phyloP scores from a whole-genome alignment of 2,113 vertebrate genomes.

The Salminus brasiliensis region DNA sequence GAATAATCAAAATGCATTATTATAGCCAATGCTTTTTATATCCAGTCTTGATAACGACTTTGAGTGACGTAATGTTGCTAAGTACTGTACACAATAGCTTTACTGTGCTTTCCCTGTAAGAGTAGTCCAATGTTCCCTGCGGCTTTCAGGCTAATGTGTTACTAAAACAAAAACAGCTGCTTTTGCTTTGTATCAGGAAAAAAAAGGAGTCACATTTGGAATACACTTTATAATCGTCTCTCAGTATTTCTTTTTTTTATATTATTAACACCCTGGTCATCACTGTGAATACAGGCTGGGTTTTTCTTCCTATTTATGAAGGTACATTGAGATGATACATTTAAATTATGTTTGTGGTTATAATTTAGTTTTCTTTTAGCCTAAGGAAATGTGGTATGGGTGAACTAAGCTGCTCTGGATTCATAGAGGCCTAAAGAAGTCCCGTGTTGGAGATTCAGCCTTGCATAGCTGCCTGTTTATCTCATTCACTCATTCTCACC shows the following conservation, averaged over 20 bases:
- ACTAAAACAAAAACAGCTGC: slow-evolving; percentile 68
- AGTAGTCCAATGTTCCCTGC: slow-evolving; percentile 65
- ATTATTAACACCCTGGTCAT: slow-evolving; percentile 76
- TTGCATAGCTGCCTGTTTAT: slow-evolving; percentile 20
- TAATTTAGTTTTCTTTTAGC: slow-evolving; percentile 43
- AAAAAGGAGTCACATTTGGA: slow-evolving; percentile 71
- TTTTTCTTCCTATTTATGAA: slow-evolving; percentile 77
- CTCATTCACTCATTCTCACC: not conserved
- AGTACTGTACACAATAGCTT: slow-evolving; percentile 85
- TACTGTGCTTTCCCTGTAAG: slow-evolving; percentile 68
- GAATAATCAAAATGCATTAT: slow-evolving; percentile 45
- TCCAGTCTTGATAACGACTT: slow-evolving; percentile 72
- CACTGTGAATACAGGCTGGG: slow-evolving; percentile 81
- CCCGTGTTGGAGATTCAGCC: slow-evolving; percentile 69
- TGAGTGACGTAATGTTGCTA: slow-evolving; percentile 66
- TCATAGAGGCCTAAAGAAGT: slow-evolving; percentile 70
- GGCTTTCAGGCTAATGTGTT: slow-evolving; percentile 73
- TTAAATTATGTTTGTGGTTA: slow-evolving; percentile 71
- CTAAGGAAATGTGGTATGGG: slow-evolving; percentile 65
- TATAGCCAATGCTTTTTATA: slow-evolving; percentile 66
- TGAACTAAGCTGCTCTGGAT: slow-evolving; percentile 79
- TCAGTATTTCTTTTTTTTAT: slow-evolving; percentile 73
- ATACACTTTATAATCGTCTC: slow-evolving; percentile 78
- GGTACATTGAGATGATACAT: slow-evolving; percentile 79
- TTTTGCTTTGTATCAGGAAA: slow-evolving; percentile 72